Conservation (phyloP, 1,140 invertebrate species). For the Eurosta solidaginis region DNA sequence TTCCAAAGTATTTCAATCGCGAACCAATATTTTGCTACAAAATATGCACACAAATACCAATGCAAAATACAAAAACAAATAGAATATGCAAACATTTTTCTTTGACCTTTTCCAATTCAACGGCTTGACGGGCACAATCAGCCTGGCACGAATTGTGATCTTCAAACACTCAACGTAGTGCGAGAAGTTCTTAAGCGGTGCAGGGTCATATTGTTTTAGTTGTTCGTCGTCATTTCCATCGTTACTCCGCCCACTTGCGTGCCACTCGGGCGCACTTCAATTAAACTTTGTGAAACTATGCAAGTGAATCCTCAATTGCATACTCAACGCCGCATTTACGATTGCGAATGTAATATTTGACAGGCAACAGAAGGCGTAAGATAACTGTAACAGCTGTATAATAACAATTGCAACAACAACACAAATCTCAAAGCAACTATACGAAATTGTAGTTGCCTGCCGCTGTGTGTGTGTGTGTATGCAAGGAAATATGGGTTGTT, state of each 20-base stretch:
- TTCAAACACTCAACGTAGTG: not conserved
- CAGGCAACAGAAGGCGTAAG: not conserved
- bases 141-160: not conserved
- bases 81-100: not conserved
- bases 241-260: not conserved
- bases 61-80: not conserved
- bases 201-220: too few species aligned
- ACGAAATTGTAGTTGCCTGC: not conserved
- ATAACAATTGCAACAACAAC: not conserved
- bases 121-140: not conserved
- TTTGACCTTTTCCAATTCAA: not conserved
- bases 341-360: slow-evolving; percentile 23
- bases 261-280: slow-evolving; percentile 18
- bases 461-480: not conserved
- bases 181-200: not conserved
- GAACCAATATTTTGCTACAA: not conserved
- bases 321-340: slow-evolving; percentile 1
- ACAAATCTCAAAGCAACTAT: too few species aligned
- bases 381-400: not conserved
- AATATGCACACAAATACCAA: not conserved
- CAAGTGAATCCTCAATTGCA: slow-evolving; percentile 15
- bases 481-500: not conserved
- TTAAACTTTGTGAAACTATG: slow-evolving; percentile 27
- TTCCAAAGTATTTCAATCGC: not conserved
- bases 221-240: not conserved